Evolutionary conservation across 2,888 invertebrate species (phyloP), one percentile per base, ranked within the genome.

Genomic region (Melanotus villosus): DNA sequence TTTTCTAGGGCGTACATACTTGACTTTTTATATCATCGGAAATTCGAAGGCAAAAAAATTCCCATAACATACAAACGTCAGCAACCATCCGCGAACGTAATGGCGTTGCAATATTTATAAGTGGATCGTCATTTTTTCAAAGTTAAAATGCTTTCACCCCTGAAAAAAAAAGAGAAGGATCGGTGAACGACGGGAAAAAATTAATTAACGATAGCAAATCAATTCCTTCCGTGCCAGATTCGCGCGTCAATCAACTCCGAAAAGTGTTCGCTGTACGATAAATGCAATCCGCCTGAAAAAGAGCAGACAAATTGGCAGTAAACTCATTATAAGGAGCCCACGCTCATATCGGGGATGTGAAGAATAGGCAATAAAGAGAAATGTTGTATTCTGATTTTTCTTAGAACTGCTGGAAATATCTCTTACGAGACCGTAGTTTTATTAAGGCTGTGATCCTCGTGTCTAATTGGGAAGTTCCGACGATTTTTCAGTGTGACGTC

Each of bases 161-260:
- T n/a, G n/a, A n/a, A n/a, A n/a, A n/a, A n/a, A 10, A 21, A 47
- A 4, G 19, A 23, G 47, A 2, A 19, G n/a, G n/a, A n/a, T 26
- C 19, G 47, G 14, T 16, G 12, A 12, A 47, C 19, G n/a, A 21
- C 18, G 19, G 47, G 23, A 19, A 47, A 43, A 47, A 47, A 47
- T 47, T 47, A 47, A 47, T 47, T 47, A 47, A 23, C 2, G 47
- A 23, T 47, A 23, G 19, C 47, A 47, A 47, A 47, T 47, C 21
- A 47, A 23, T 47, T 47, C 26, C 23, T 47, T 47, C 47, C 23
- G 23, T 21, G 10, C 47, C 47, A 47, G 26, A 47, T 23, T 21
- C 23, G 21, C 14, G 12, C 19, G 47, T 47, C 47, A 47, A 47
- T 47, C 47, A 47, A 12, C 19, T 23, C 23, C 19, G 21, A 7